Evolutionary conservation across 2,113 vertebrate genomes (phyloP).

Genomic region (Clarias macrocephalus): DNA sequence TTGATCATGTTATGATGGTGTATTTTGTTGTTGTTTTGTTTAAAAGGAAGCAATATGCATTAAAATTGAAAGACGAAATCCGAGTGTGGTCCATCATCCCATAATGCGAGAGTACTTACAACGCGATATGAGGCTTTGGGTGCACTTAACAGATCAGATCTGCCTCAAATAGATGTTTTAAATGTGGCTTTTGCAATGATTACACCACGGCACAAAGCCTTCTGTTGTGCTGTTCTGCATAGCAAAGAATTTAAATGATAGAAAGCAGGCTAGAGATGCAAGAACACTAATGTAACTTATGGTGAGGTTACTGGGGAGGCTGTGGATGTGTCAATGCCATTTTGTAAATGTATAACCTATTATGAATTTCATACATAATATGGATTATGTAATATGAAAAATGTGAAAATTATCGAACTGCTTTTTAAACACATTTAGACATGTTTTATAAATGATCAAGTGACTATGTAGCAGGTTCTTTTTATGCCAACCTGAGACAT

Average conservation of each 20-base stretch:
- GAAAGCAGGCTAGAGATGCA: background rate
- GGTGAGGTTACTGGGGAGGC: background rate
- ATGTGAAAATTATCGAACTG: background rate
- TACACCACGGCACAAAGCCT: background rate
- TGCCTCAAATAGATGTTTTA: slow-evolving; percentile 30
- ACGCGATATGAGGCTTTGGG: slow-evolving; percentile 31
- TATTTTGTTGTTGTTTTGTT: slow-evolving; percentile 14
- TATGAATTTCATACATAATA: background rate
- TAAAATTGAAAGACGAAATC: slow-evolving; percentile 18
- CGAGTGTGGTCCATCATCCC: slow-evolving; percentile 14
- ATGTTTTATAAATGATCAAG: background rate
- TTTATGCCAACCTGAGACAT: background rate
- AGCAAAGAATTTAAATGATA: background rate
- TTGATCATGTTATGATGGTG: background rate
- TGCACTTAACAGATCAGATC: slow-evolving; percentile 37
- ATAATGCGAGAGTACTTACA: slow-evolving; percentile 20
- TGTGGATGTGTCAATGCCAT: background rate
- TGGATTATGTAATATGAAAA: background rate
- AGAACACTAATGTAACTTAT: background rate
- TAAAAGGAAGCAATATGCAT: slow-evolving; percentile 17
- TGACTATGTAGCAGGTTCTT: background rate
- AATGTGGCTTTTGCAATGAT: slow-evolving; percentile 24
- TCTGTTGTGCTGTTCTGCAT: slow-evolving; percentile 3
- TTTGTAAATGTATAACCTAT: background rate
- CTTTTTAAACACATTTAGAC: background rate